Conservation (phyloP, 2,113 vertebrate species). For the Puma concolor region DNA sequence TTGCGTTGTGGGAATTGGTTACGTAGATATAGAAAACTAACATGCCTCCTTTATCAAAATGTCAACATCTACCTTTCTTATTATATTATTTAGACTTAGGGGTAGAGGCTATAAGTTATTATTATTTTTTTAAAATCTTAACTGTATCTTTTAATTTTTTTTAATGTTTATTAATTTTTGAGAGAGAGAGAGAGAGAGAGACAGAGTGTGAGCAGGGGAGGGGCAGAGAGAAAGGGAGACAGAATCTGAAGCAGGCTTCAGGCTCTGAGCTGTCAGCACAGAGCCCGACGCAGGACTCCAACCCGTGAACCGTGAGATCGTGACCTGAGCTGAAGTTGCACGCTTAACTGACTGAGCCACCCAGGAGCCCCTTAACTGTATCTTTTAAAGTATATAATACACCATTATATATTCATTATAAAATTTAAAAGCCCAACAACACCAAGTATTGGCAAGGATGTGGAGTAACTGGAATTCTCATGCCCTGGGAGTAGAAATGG, state of each 20-base stretch:
- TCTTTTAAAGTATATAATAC: background rate
- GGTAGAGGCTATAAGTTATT: background rate
- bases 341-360: too few species aligned
- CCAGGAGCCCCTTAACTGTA: background rate
- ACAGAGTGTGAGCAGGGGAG: too few species aligned
- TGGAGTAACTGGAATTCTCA: background rate
- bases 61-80: background rate
- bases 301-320: too few species aligned
- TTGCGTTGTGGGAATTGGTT: background rate
- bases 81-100: background rate
- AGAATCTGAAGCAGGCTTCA: too few species aligned
- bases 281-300: too few species aligned
- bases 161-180: too few species aligned
- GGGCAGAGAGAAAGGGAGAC: too few species aligned
- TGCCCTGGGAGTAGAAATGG: background rate
- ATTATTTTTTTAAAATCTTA: constrained; percentile 6
- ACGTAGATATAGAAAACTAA: background rate
- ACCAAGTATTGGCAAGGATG: background rate
- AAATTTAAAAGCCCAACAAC: background rate
- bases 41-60: constrained; percentile 20
- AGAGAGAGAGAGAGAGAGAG: too few species aligned
- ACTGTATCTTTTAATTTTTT: background rate
- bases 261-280: too few species aligned
- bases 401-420: background rate
- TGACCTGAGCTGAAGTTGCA: too few species aligned